Evolutionary conservation across 2,797 vertebrate species (phyloP).

Genomic region (Babyrousa celebensis): DNA sequence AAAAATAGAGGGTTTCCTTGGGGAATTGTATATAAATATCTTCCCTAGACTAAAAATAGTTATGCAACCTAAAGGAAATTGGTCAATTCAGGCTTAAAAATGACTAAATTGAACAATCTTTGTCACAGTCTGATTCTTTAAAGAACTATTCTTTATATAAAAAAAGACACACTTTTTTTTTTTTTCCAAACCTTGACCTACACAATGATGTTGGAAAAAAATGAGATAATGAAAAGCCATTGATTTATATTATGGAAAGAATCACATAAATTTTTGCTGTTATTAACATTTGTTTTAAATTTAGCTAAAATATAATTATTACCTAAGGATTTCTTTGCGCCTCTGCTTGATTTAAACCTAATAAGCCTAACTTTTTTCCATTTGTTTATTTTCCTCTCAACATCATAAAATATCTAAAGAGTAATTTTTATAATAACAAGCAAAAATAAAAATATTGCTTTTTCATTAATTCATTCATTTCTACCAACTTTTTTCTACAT

Average conservation of each 20-base stretch:
- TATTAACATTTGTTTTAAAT: conserved; percentile 54
- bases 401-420: conserved; percentile 2
- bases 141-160: conserved; percentile 3
- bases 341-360: neutral
- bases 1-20: conserved; percentile 64
- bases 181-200: conserved; percentile 14
- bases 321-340: neutral
- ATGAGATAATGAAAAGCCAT: conserved; percentile 70
- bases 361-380: neutral
- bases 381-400: conserved; percentile 25
- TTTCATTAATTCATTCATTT: conserved; percentile 48
- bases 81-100: conserved; percentile 63
- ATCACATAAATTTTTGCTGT: conserved; percentile 22
- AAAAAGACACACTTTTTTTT: conserved; percentile 23
- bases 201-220: conserved; percentile 30
- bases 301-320: conserved; percentile 60
- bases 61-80: conserved; percentile 67
- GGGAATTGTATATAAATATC: conserved; percentile 79
- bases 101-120: conserved; percentile 71
- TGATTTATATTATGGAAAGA: conserved; percentile 58
- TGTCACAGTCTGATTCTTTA: conserved; percentile 63
- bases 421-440: neutral
- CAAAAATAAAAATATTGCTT: conserved; percentile 55
- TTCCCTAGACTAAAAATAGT: conserved; percentile 76
- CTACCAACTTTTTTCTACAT: neutral